Base-by-base conservation (phyloP, 2,888 invertebrate species). In the Allophyes oxyacanthae region DNA sequence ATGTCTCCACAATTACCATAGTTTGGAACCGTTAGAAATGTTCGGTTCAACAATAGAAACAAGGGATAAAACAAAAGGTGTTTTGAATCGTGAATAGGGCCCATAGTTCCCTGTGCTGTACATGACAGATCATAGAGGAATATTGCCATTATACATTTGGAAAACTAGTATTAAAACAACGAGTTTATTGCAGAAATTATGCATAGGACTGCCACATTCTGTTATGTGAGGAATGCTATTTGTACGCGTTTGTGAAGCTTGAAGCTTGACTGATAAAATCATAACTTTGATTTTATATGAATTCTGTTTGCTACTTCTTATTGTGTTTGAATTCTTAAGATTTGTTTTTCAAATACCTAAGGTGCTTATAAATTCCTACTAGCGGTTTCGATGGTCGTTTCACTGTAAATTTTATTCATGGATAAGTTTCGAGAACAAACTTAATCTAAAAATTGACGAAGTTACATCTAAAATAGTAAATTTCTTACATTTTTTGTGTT, bases 1-100 rank as follows among this genome's bases (percentile, higher is more conserved):
- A 64, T 70, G 59, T 42, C 51, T 41, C 40, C 54, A 40, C 52
- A 60, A 60, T 57, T 53, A 67, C 59, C 49, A 55, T 54, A 53
- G 43, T 14, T 25, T 4, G 7, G 40, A 41, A 14, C 30, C 67
- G 67, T 68, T 70, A 58, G 58, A 64, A 64, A 67, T 44, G 34
- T 32, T 59, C 57, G 46, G 40, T 42, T 49, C 58, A 40, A 57
- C 59, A 57, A 63, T 46, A 28, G 26, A 52, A 50, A 50, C 38
- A 62, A 55, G 49, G 64, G 48, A 41, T 60, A 10, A 28, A 13
- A 44, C 45, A 48, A 57, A 49, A 41, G 26, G 33, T 11, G n/a
- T 49, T 45, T 62, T 41, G 15, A 40, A 26, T 40, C 30, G 11
- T 25, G 48, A 44, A 57, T 30, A 30, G 44, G 30, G 7, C n/a